Evolutionary conservation across 2,113 vertebrate genomes (phyloP), one percentile per base, ranked within the genome.

Genomic region (Ardeotis arabs): DNA sequence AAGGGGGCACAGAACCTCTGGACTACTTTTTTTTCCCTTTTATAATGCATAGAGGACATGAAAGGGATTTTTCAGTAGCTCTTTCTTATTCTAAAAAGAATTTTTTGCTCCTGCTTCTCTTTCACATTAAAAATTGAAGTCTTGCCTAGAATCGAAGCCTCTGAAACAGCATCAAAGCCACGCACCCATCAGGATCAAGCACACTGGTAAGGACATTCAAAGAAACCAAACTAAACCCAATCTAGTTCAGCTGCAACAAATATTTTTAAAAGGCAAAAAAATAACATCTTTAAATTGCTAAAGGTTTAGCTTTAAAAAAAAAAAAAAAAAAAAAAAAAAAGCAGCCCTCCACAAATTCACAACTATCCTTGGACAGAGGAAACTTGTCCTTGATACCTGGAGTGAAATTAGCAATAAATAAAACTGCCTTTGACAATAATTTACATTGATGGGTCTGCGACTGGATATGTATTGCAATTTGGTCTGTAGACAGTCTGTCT

Each of bases 41-140:
- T 60, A 75, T 73, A 88, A 77, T 55, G 68, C 68, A 92, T 9
- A 86, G 59, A 80, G 22, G 28, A 85, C 72, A 83, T 39, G 27
- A 94, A 92, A 96, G 82, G 72, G 7, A 6, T 79, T 88, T 85
- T 64, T 80, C 8, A 11, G 75, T 49, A 95, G 67, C 49, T 90
- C 28, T 23, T 77, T 87, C 55, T 85, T 58, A 94, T 33, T 95
- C 41, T 74, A 73, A 92, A 81, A 94, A 16, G 27, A 45, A 11
- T 69, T 64, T 72, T 90, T 62, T 41, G 8, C 53, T 78, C 47
- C 37, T 82, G 21, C 58, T 91, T 85, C 29, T 83, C 52, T 58
- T 93, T 91, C 72, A 73, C 66, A 90, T 93, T 76, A 92, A 87
- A 82, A 92, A 93, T 92, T 75, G 60, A 96, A 95, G 47, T 82